phyloP scores from a whole-genome alignment of 2,797 vertebrate species.

The Luscinia megarhynchos region DNA sequence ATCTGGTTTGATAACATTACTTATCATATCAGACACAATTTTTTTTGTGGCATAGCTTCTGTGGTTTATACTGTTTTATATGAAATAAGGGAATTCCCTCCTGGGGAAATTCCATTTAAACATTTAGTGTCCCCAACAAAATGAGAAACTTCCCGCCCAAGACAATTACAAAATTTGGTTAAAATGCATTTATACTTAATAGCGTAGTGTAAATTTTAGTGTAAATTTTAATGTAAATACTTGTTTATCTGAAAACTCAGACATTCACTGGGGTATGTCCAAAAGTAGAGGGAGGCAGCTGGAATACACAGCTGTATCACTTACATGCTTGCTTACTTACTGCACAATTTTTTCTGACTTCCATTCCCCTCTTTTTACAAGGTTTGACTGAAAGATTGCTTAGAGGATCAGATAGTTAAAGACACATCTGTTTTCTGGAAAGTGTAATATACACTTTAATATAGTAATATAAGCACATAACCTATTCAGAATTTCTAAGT shows the following conservation, averaged over 20 bases:
- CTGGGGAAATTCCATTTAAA: not conserved
- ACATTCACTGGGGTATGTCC: not conserved
- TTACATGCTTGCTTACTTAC: not conserved
- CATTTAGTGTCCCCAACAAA: not conserved
- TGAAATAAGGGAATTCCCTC: not conserved
- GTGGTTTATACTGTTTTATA: not conserved
- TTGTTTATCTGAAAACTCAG: not conserved
- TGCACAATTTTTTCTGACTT: not conserved
- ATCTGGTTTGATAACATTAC: not conserved
- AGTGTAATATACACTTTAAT: not conserved
- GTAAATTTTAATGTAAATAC: not conserved
- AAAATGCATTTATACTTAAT: not conserved
- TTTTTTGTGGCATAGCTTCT: not conserved
- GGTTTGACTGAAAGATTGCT: not conserved
- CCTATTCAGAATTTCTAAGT: not conserved
- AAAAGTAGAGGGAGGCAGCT: not conserved
- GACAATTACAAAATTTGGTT: not conserved
- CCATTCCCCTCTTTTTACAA: not conserved
- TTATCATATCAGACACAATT: not conserved
- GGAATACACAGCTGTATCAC: not conserved
- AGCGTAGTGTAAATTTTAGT: not conserved
- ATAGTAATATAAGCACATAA: not conserved
- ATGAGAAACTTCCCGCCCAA: not conserved
- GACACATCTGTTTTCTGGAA: not conserved
- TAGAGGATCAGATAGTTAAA: not conserved